phyloP scores from a whole-genome alignment of 1,140 invertebrate species.

The Periplaneta americana region DNA sequence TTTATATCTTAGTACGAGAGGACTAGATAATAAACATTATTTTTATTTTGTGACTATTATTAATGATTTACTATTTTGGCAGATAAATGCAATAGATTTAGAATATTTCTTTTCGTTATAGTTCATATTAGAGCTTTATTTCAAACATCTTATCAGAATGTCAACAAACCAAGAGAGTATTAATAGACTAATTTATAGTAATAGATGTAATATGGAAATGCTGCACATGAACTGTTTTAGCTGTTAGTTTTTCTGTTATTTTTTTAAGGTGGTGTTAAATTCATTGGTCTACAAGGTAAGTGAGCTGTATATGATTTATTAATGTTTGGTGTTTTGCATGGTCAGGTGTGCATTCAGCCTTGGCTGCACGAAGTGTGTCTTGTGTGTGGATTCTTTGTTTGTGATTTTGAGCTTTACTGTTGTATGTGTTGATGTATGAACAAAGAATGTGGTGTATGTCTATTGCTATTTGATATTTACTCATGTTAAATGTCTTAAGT shows the following conservation, averaged over 20 bases:
- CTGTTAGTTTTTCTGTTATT: slow-evolving; percentile 1
- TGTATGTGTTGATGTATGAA: background rate
- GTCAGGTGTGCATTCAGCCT: background rate
- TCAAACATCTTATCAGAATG: too few relatives aligned
- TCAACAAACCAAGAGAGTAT: too few relatives aligned
- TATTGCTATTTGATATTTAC: too few relatives aligned
- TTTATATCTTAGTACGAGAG: too few relatives aligned
- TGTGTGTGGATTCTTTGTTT: background rate
- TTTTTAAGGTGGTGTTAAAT: slow-evolving; percentile 46
- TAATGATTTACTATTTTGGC: too few relatives aligned
- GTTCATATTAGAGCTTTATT: too few relatives aligned
- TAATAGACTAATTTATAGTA: too few relatives aligned
- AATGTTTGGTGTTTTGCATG: slow-evolving; percentile 1
- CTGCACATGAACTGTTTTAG: background rate
- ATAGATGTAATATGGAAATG: background rate
- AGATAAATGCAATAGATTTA: too few relatives aligned
- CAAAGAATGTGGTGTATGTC: background rate
- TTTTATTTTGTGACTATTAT: too few relatives aligned
- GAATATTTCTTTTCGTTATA: too few relatives aligned
- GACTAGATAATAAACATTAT: too few relatives aligned
- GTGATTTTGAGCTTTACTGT: background rate
- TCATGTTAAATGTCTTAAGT: too few relatives aligned
- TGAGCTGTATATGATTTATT: slow-evolving; percentile 15
- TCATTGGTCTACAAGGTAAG: slow-evolving; percentile 50
- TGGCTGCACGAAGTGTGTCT: background rate